A percentile compares a stretch with the other conserved stretches of the same genome.
These are phyloP conservation scores for Cryptosula pallasiana DNA, from an alignment of 2,888 invertebrate genomes.

Conservation along the genomic window DNA sequence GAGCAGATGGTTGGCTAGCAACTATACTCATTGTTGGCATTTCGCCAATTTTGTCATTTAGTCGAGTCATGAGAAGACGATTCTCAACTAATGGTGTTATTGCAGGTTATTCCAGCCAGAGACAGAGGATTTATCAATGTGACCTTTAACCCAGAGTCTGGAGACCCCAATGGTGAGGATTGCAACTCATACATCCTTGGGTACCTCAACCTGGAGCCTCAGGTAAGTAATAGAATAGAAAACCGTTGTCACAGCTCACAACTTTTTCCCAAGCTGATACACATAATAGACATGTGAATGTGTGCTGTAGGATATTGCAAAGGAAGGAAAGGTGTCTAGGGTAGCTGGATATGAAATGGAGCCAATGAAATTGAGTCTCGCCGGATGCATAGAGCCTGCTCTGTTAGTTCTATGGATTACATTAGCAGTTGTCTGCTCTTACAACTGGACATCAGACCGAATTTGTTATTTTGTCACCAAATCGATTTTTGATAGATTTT, in stretches of 20 bases:
- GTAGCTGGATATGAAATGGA: slow-evolving; percentile 37
- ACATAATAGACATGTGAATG: background rate
- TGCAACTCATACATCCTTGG: slow-evolving; percentile 42
- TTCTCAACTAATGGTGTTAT: too few species aligned
- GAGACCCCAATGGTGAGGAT: slow-evolving; percentile 33
- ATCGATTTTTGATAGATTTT: too few species aligned
- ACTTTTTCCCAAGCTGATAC: background rate
- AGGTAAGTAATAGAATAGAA: slow-evolving; percentile 28
- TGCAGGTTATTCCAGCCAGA: slow-evolving; percentile 43
- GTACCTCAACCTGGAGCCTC: slow-evolving; percentile 40
- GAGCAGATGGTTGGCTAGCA: slow-evolving; percentile 42
- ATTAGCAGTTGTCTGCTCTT: too few species aligned
- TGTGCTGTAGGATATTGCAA: background rate
- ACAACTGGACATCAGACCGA: too few species aligned
- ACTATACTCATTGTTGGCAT: too few species aligned
- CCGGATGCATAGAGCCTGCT: slow-evolving; percentile 46
- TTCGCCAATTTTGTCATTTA: too few species aligned
- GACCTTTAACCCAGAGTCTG: slow-evolving; percentile 40
- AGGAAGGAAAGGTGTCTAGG: background rate
- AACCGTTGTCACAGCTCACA: background rate
- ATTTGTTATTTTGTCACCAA: too few species aligned
- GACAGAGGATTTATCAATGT: slow-evolving; percentile 35
- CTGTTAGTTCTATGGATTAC: too few species aligned
- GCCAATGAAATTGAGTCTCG: slow-evolving; percentile 42
- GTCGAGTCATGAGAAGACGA: too few species aligned